Evolutionary conservation across 64 coral and sea anemone species (phyloP).

Genomic region (Pachyseris speciosa): DNA sequence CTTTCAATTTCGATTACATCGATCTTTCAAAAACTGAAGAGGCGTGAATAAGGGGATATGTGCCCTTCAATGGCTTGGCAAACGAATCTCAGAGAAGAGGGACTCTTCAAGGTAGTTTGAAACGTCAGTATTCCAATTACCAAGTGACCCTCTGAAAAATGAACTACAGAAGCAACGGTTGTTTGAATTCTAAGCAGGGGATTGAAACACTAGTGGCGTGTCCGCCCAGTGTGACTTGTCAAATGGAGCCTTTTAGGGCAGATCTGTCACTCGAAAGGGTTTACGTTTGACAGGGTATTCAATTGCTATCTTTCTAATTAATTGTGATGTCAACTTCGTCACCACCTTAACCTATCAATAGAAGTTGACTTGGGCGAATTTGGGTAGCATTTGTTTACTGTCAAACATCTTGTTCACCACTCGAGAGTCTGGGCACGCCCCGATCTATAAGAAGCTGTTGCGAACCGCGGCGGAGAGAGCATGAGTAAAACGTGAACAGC

Average conservation of each 20-base stretch:
- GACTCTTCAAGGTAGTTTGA: constrained; percentile 47
- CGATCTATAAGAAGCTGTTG: constrained; percentile 80
- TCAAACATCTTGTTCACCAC: constrained; percentile 99
- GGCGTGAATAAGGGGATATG: constrained; percentile 60
- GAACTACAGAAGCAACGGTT: not conserved
- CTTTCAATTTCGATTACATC: constrained; percentile 83
- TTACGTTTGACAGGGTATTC: constrained; percentile 95
- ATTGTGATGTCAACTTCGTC: constrained; percentile 97
- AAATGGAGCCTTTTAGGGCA: constrained; percentile 70
- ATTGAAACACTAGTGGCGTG: constrained; percentile 14
- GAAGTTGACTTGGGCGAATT: constrained; percentile 92
- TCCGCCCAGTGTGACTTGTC: constrained; percentile 71
- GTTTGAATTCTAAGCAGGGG: constrained; percentile 60
- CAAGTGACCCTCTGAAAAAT: constrained; percentile 42
- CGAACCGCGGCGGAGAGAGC: constrained; percentile 60
- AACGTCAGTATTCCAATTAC: constrained; percentile 52
- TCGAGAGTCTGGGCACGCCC: constrained; percentile 92
- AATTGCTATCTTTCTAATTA: constrained; percentile 99
- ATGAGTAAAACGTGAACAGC: constrained; percentile 77
- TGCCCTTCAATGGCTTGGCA: constrained; percentile 19
- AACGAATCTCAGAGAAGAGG: constrained; percentile 19
- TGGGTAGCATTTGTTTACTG: constrained; percentile 97
- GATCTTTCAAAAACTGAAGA: constrained; percentile 79
- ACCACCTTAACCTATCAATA: constrained; percentile 99
- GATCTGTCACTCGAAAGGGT: constrained; percentile 91